Evolutionary conservation across 2,888 invertebrate genomes (phyloP), one percentile per base, ranked within the genome.

Genomic region (Artemia sinica): DNA sequence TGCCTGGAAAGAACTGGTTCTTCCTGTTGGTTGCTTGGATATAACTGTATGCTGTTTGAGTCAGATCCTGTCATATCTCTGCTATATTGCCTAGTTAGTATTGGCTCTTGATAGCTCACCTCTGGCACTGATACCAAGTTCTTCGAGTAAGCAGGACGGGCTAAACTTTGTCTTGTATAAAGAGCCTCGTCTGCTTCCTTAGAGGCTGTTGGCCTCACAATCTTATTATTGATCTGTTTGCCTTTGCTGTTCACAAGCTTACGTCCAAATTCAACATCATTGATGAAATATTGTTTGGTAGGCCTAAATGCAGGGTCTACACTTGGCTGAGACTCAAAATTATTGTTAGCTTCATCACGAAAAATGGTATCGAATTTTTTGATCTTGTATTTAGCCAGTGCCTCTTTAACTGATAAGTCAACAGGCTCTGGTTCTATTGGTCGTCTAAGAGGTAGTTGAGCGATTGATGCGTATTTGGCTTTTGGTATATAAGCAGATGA

Each of bases 331-430:
- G n/a, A n/a, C n/a, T 58, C 18, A 58, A 14, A 58, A 14, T 18
- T 58, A n/a, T 7, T 18, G 18, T 58, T 18, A 8, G 18, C 58
- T 10, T n/a, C 18, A 58, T 58, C 58, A 14, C 58, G n/a, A 10
- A 58, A 58, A 18, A 58, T 7, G 9, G 58, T 58, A 10, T 58
- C 58, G 14, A 18, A n/a, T 18, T 58, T 58, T 58, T 58, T 8
- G 8, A 14, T 18, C n/a, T 18, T 8, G 18, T 58, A 58, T 18
- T 58, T 58, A 14, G 18, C 10, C 10, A 58, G 58, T 14, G 58
- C 58, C 18, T 58, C 58, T 58, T 58, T 8, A 8, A 58, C 58
- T n/a, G 58, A 58, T 14, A 58, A 18, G 58, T 58, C 58, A 58
- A 58, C 8, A n/a, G 58, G 58, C 18, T 58, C 58, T 14, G 58